Evolutionary conservation across 2,888 invertebrate genomes (phyloP), one percentile per base, ranked within the genome.

Genomic region (Micoletzkya japonica): DNA sequence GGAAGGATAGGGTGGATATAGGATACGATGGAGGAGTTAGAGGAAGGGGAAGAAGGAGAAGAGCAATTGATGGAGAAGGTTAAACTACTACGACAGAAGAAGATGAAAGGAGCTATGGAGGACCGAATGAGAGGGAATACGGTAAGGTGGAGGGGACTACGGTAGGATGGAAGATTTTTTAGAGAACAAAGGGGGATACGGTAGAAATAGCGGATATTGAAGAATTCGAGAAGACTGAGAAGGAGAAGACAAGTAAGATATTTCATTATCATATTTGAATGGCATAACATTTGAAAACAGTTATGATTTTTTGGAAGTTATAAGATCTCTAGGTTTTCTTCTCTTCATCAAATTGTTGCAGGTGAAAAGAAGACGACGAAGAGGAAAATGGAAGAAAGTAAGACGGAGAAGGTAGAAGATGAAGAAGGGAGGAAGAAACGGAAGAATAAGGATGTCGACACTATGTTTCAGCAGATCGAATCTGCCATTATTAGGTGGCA

Each of bases 51-150:
- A 20, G 39, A 44, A 10, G 67, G 68, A 17, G 73, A 76, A 60
- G 54, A 54, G 20, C 70, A 72, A n/a, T 73, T 70, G 20, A 71
- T 66, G 44, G 71, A 72, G 56, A 70, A 71, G 1, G 54, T 77
- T 6, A 73, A 72, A 24, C 52, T 75, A 50, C 72, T 79, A 75
- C 70, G 77, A 67, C 74, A 74, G 1, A 59, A 79, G 52, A 77
- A 79, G 64, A 59, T 74, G 57, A 70, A 60, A 36, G 73, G 74
- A 59, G 71, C 74, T 14, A 74, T 64, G 26, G 72, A 73, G 50
- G 58, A 57, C 0, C 49, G 30, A n/a, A 30, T 60, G n/a, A 57
- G 57, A 37, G 71, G 54, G 6, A 69, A 67, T n/a, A 39, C 34
- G 14, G 26, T 17, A 56, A 20, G 7, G 24, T 17, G 14, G 14